Percentiles rank a stretch among this genome's conserved stretches.
These are phyloP conservation scores for Drosophila oshimai DNA, from an alignment of 1,140 invertebrate genomes.

Conservation along the genomic window DNA sequence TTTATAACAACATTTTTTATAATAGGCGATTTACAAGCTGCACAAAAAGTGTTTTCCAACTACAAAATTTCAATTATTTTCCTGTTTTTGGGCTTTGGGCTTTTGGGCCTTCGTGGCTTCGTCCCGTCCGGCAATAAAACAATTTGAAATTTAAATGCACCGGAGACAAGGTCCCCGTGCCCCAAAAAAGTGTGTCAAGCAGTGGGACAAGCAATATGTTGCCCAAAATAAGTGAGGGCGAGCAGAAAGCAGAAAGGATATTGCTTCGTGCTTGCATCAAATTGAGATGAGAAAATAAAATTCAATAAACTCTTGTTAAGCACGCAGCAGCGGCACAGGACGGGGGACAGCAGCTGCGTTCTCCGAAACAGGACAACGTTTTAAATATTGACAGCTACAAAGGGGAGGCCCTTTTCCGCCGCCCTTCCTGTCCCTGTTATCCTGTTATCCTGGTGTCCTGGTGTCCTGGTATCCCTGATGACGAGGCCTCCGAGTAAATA, in stretches of 20 bases:
- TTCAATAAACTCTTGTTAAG: slow-evolving; percentile 81
- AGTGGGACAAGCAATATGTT: slow-evolving; percentile 65
- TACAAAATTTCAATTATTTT: slow-evolving; percentile 79
- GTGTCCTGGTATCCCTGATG: slow-evolving; percentile 15
- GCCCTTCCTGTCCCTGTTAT: neutral
- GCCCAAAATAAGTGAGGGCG: slow-evolving; percentile 34
- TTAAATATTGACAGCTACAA: slow-evolving; percentile 76
- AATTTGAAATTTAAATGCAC: slow-evolving; percentile 79
- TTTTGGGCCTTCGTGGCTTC: too few species aligned
- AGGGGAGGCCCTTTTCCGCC: neutral
- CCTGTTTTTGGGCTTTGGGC: neutral
- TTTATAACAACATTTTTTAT: slow-evolving; percentile 50
- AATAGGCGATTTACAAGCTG: slow-evolving; percentile 77
- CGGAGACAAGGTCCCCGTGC: slow-evolving; percentile 14
- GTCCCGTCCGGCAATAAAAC: slow-evolving; percentile 58
- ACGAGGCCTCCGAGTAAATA: slow-evolving; percentile 67
- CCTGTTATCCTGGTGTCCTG: slow-evolving; percentile 7
- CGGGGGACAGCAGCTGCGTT: slow-evolving; percentile 31
- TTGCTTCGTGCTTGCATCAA: slow-evolving; percentile 68
- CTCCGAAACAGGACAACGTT: slow-evolving; percentile 68
- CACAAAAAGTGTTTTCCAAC: slow-evolving; percentile 64
- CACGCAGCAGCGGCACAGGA: slow-evolving; percentile 46
- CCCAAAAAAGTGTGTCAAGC: slow-evolving; percentile 26
- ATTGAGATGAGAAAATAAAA: slow-evolving; percentile 81
- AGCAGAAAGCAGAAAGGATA: slow-evolving; percentile 5